Evolutionary conservation across 2,888 invertebrate genomes (phyloP).

Genomic region (Mimachlamys varia): DNA sequence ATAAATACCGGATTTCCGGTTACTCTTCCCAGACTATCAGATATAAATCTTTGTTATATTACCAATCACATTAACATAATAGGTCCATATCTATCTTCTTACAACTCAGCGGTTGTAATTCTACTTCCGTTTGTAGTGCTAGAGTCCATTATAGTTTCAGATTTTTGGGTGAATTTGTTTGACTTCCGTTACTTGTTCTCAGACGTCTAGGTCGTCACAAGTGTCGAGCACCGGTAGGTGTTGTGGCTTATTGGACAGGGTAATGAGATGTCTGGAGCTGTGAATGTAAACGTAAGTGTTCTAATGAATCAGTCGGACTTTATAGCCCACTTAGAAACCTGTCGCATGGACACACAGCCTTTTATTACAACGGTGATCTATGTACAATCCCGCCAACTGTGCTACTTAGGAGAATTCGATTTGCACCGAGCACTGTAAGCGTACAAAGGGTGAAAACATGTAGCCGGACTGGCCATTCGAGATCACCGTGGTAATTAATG

Average conservation of each 20-base stretch:
- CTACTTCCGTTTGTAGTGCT: background rate
- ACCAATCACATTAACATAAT: too few relatives aligned
- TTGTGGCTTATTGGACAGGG: background rate
- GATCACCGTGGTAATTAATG: background rate
- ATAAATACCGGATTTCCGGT: too few relatives aligned
- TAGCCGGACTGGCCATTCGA: background rate
- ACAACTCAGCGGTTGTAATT: too few relatives aligned
- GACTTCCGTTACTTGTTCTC: background rate
- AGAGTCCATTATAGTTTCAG: background rate
- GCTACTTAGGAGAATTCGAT: background rate
- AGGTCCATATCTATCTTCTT: too few relatives aligned
- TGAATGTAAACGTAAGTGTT: conserved; percentile 17
- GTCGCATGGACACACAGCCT: conserved; percentile 14
- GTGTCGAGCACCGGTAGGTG: background rate
- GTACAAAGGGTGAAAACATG: conserved; percentile 3
- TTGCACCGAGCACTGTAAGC: background rate
- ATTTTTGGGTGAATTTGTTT: background rate
- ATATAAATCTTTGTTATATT: too few relatives aligned
- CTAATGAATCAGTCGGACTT: background rate
- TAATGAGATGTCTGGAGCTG: conserved; percentile 14
- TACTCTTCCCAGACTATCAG: too few relatives aligned
- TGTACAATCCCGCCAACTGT: background rate
- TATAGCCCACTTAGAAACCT: conserved; percentile 6
- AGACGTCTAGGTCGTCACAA: background rate
- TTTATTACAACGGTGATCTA: background rate